A percentile compares a stretch with the other conserved stretches of the same genome.
These are phyloP conservation scores for Mactromeris polynyma DNA, from an alignment of 2,888 invertebrate species.

Conservation along the genomic window DNA sequence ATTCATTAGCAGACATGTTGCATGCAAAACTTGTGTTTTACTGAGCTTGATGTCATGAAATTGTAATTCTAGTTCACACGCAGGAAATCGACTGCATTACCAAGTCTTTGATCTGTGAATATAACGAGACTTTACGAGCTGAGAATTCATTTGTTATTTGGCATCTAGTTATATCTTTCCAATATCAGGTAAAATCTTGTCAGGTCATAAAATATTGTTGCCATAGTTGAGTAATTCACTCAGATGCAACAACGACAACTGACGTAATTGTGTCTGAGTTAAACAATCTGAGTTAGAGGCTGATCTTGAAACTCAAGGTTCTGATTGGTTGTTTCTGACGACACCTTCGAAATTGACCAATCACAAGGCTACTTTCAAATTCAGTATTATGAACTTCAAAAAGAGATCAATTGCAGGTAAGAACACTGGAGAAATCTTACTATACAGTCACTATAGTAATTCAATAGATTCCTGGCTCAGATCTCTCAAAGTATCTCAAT, in stretches of 20 bases:
- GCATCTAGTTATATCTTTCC: conserved; percentile 15
- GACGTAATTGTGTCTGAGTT: no score
- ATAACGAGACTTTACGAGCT: conserved; percentile 8
- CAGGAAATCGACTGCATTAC: conserved; percentile 10
- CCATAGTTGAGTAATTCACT: background rate
- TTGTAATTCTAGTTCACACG: background rate
- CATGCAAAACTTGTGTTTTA: conserved; percentile 41
- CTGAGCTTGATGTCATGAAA: conserved; percentile 4
- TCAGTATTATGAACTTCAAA: no score
- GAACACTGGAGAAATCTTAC: no score
- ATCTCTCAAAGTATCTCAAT: no score
- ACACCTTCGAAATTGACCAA: no score
- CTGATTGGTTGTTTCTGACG: no score
- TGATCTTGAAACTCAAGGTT: no score
- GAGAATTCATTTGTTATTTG: conserved; percentile 14
- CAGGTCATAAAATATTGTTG: background rate
- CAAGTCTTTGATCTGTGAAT: background rate
- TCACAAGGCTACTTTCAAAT: no score
- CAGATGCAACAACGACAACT: background rate
- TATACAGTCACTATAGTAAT: no score
- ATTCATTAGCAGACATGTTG: conserved; percentile 23
- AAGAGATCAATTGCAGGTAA: no score
- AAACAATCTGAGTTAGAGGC: no score
- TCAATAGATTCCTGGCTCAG: no score
- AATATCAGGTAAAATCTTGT: background rate